phyloP scores from a whole-genome alignment of 2,113 vertebrate species.

The Melanocharis versteri region DNA sequence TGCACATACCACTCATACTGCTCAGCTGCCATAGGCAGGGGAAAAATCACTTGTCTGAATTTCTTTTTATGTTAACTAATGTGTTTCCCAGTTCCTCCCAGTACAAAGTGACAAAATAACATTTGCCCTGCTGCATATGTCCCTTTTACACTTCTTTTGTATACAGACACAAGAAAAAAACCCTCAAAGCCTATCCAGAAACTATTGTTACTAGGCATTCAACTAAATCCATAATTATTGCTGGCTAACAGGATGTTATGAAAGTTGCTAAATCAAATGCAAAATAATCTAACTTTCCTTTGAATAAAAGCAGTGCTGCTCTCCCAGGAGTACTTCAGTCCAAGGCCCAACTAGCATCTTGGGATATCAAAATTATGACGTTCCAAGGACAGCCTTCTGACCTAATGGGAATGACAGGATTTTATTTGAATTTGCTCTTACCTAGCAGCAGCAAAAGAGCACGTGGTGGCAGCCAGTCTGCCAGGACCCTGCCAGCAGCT shows the following conservation, averaged over 20 bases:
- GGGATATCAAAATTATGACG: neutral
- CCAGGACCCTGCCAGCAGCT: neutral
- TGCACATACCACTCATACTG: neutral
- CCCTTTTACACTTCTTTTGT: neutral
- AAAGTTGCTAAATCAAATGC: neutral
- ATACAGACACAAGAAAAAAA: neutral
- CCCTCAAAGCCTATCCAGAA: neutral
- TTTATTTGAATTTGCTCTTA: neutral
- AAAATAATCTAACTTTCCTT: neutral
- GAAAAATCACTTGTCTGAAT: neutral
- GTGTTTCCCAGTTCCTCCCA: neutral
- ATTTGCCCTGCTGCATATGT: neutral
- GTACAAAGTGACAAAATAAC: neutral
- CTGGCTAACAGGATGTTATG: neutral
- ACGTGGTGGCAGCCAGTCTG: neutral
- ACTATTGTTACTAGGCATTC: neutral
- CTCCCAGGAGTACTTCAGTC: neutral
- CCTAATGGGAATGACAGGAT: neutral
- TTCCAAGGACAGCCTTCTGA: neutral
- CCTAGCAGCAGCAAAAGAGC: neutral
- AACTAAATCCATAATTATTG: neutral
- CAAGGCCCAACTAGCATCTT: neutral
- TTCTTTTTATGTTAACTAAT: neutral
- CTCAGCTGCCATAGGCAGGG: neutral
- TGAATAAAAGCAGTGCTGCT: neutral